Evolutionary conservation across 2,888 invertebrate species (phyloP).

Genomic region (Pheosia tremula): DNA sequence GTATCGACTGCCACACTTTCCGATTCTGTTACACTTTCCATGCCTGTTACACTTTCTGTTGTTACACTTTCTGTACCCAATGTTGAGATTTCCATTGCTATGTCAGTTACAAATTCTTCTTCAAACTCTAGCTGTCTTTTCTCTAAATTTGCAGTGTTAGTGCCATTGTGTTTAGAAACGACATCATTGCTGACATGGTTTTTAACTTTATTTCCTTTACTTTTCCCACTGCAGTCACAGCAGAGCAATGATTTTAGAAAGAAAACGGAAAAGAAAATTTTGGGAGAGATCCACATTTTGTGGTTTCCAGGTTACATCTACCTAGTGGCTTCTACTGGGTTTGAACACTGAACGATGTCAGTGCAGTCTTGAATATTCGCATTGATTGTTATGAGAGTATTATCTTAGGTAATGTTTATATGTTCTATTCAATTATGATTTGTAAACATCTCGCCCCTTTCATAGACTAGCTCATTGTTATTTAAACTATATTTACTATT

Average conservation of each 20-base stretch:
- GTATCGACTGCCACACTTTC: constrained; percentile 2
- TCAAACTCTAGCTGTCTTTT: constrained; percentile 22
- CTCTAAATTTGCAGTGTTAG: constrained; percentile 5
- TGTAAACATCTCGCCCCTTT: neutral
- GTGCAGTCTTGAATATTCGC: neutral
- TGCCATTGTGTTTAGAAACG: neutral
- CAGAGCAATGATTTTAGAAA: neutral
- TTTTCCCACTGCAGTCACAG: neutral
- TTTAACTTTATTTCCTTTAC: neutral
- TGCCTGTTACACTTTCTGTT: neutral
- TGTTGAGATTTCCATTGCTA: constrained; percentile 4
- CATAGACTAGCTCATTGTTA: neutral
- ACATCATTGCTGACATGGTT: neutral
- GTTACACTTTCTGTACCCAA: neutral
- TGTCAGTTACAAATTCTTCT: constrained; percentile 12
- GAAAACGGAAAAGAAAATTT: neutral
- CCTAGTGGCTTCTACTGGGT: neutral
- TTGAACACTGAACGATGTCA: neutral
- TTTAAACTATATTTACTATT: neutral
- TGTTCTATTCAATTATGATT: neutral
- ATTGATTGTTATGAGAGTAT: neutral
- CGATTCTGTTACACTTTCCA: neutral
- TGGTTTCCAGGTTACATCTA: neutral
- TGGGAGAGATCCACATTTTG: neutral
- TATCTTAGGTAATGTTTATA: neutral